phyloP scores from a whole-genome alignment of 2,888 invertebrate species.

The Gisinianus flammeolus region DNA sequence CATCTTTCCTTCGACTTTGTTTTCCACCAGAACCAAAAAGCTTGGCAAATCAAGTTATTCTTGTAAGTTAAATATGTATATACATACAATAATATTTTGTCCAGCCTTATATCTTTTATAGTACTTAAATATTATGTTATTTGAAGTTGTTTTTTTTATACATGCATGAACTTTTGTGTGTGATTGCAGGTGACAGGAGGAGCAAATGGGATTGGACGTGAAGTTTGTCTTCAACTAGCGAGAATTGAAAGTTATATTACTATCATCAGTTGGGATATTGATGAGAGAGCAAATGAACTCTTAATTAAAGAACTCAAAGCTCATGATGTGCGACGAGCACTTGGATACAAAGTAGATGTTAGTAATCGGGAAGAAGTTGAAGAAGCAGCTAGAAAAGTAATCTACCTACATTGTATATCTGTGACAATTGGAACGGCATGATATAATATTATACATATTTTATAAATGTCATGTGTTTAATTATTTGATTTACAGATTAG shows the following conservation, averaged over 20 bases:
- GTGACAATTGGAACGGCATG: neutral
- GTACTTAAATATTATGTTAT: neutral
- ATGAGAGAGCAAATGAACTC: neutral
- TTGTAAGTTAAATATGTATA: neutral
- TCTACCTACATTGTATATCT: neutral
- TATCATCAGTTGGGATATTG: conserved; percentile 23
- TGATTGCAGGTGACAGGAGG: conserved; percentile 25
- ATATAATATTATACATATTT: neutral
- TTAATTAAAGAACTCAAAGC: conserved; percentile 1
- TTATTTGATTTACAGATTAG: conserved; percentile 1
- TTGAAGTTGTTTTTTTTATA: neutral
- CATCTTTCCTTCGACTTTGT: neutral
- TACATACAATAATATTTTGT: no score
- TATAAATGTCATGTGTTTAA: neutral
- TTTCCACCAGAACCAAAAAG: neutral
- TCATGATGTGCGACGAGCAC: neutral
- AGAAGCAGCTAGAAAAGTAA: neutral
- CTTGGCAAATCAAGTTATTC: neutral
- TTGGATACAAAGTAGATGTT: conserved; percentile 1
- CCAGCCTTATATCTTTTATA: no score
- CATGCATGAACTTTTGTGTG: neutral
- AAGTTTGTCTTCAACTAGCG: conserved; percentile 22
- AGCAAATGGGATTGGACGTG: conserved; percentile 29
- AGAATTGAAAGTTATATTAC: neutral
- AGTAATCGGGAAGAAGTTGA: conserved; percentile 9